Base-by-base conservation (phyloP, 2,888 invertebrate genomes). In the Drosophila siamana region DNA sequence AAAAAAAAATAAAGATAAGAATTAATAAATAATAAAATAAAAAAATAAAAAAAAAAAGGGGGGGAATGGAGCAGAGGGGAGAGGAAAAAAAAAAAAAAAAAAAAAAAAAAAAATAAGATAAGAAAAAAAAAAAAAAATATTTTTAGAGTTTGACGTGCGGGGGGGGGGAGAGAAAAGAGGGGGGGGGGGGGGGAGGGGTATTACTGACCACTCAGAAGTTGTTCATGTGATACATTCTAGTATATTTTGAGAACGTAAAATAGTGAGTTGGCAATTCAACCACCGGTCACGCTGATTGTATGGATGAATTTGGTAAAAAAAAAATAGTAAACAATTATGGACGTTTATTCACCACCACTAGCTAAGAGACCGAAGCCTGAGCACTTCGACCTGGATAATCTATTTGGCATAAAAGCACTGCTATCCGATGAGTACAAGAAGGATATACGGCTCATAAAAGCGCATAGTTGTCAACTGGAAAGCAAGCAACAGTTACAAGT, bases 401-500 rank as follows among this genome's bases (percentile, higher is more conserved):
- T 38, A 9, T 28, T 71, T 0, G 46, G 68, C n/a, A 92, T 93
- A 26, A 92, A 90, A 74, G 93, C 95, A 0, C 92, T 96, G 9
- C 78, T 96, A 7, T 91, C 93, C 9, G 93, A 94, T 52, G 94
- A 94, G 24, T 91, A 94, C 6, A 90, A 89, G 0, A 90, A 93
- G 15, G 92, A 93, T 4, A 91, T 94, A 19, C 92, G 93, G 0
- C 90, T 94, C 1, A 92, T 93, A 0, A 92, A 94, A 67, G 95
- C 95, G 0, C 95, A 94, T 82, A 93, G 94, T 2, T 95, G 94
- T 4, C 92, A 92, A 40, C 93, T 97, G 16, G 93, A 92, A 57
- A 93, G 95, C 61, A 93, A 93, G 19, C 95, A 94, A 85, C 92
- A 93, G 11, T 94, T 94, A 41, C 96, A 96, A 0, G 93, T 91